Evolutionary conservation across 2,113 vertebrate genomes (phyloP), one percentile per base, ranked within the genome.

Genomic region (Ictalurus furcatus): DNA sequence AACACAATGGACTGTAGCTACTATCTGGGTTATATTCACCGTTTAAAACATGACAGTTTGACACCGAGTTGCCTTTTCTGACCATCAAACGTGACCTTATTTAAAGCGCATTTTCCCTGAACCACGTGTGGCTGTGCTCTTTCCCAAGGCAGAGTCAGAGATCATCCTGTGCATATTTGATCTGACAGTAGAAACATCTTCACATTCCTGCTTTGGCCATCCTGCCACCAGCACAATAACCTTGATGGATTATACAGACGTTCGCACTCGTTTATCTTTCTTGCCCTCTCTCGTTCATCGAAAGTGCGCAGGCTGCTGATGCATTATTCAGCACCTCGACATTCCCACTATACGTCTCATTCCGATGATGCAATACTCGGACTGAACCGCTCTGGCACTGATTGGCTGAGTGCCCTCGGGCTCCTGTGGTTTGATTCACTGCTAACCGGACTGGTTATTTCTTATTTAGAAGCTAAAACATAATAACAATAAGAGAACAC

Each of bases 221-320:
- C 58, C 40, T 87, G 79, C 88, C 87, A 88, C 54, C 80, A 90
- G 89, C 87, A 91, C 87, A 90, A 91, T 91, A 90, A 90, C 74
- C 80, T 87, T 90, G 90, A 91, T 90, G 85, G 89, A 90, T 90
- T 80, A 71, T 88, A 84, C 87, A 81, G 87, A 80, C 73, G 16
- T 81, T 88, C 74, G 30, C 87, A 58, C 87, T 90, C 87, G 44
- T 90, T 91, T 88, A 84, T 91, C 88, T 90, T 86, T 85, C 63
- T 85, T 61, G 59, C 80, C 44, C 84, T 88, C 85, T 79, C 69
- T 48, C 87, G 4, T 58, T 91, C 80, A 86, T 88, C 25, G 63
- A 54, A 63, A 90, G 85, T 76, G 54, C 63, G 61, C 84, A 86
- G 89, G 28, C 40, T 40, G 21, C 84, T 69, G 16, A 84, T 91